Percentiles rank a stretch among this genome's conserved stretches.
These are phyloP conservation scores for Anneissia japonica DNA, from an alignment of 35 echinoderm and acorn worm genomes.

Conservation along the genomic window DNA sequence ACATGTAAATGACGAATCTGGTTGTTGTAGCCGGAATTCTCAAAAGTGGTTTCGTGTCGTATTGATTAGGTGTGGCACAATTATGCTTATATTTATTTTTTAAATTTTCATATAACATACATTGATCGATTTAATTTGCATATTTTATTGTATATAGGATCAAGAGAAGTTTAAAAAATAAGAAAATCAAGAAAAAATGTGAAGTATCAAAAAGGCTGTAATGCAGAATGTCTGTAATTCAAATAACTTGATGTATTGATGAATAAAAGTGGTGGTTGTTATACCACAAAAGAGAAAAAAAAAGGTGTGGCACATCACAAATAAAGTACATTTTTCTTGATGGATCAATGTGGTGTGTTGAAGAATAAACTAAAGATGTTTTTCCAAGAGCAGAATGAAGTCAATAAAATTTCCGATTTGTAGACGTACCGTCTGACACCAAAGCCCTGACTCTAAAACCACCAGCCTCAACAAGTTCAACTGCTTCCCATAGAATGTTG, in stretches of 20 bases:
- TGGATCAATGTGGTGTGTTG: not conserved
- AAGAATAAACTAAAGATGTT: not conserved
- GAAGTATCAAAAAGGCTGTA: no score
- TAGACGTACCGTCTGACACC: conserved; percentile 29
- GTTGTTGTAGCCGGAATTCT: conserved; percentile 1
- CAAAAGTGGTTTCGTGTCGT: no score
- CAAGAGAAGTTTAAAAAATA: no score
- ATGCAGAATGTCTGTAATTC: not conserved
- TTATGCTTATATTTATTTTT: no score
- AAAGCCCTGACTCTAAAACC: conserved; percentile 42
- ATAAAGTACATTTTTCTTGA: not conserved
- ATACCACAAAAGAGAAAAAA: not conserved
- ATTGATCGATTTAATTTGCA: no score
- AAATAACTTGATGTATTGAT: not conserved
- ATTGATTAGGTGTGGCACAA: not conserved
- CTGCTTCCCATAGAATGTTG: not conserved
- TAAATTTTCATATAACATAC: no score
- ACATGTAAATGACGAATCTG: not conserved
- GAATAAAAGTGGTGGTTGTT: not conserved
- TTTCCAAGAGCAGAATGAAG: not conserved
- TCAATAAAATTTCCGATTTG: conserved; percentile 48
- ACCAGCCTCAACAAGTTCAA: conserved; percentile 9
- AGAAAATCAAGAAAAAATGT: no score
- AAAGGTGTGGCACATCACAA: not conserved
- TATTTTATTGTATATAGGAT: no score